Base-by-base conservation (phyloP, 2,113 vertebrate species). In the Tetrao urogallus region DNA sequence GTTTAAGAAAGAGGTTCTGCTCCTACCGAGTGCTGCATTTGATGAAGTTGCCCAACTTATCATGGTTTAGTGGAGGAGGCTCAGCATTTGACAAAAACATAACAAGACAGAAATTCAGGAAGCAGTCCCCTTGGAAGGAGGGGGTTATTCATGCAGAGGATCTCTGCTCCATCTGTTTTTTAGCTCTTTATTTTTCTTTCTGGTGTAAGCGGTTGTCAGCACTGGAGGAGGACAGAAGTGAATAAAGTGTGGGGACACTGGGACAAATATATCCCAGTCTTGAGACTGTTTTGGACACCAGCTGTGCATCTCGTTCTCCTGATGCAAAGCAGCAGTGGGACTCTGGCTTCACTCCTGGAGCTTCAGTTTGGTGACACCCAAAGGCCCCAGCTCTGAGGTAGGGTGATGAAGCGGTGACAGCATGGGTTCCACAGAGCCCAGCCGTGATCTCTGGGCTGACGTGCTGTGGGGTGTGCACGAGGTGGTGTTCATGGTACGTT, bases 1-100 rank as follows among this genome's bases (percentile, higher is more conserved):
- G 75, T 81, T 93, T 86, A 73, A 88, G 89, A 86, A 91, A 80
- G 75, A 91, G 87, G 56, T 92, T 95, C 72, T 93, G 87, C 78
- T 91, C 78, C 89, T 96, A 7, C 82, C 87, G 85, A 52, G 28
- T 47, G 60, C 58, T 83, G 84, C 64, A 83, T 77, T 48, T 85
- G 40, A 82, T 81, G 82, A 89, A 84, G 69, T 80, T 2, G 0
- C 91, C 82, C 71, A 52, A 17, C 34, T 89, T 82, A 82, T 24
- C 93, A 52, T 0, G 0, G 64, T 70, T 92, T 63, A 67, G 69
- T 60, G 76, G 57, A 93, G 71, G 56, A 92, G 82, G 67, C 0
- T 0, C 42, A 58, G 30, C 58, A 10, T 79, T 87, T 84, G 73
- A 85, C 65, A 87, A 94, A 84, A 72, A 34, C 24, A 10, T 50